Conservation (phyloP, 2,888 invertebrate genomes). For the Myathropa florea region DNA sequence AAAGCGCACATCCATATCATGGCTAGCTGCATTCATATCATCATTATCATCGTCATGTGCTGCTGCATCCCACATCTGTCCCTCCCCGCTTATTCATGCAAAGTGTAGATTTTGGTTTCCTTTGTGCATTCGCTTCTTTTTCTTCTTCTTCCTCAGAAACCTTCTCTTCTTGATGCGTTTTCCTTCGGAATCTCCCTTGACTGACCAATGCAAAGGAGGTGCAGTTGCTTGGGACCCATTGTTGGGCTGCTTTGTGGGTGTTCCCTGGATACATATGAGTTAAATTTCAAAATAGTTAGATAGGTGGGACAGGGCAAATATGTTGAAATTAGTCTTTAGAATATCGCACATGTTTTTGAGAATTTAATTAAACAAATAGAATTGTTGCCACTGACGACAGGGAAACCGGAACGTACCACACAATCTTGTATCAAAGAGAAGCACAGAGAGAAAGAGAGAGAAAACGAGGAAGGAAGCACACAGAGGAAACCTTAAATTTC, state of each 20-base stretch:
- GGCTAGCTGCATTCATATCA: conserved; percentile 42
- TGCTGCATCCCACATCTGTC: not conserved
- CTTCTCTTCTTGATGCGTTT: conserved; percentile 36
- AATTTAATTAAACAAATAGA: conserved; percentile 68
- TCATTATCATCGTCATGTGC: conserved; percentile 33
- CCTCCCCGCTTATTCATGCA: conserved; percentile 11
- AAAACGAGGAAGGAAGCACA: not conserved
- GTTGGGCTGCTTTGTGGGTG: conserved; percentile 46
- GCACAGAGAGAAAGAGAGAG: not conserved
- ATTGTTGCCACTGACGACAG: not conserved
- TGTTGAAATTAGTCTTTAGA: conserved; percentile 29
- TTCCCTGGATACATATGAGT: conserved; percentile 50
- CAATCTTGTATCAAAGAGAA: not conserved
- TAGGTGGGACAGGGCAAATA: conserved; percentile 40
- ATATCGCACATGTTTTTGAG: conserved; percentile 34
- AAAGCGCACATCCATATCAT: not conserved
- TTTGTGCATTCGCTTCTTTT: conserved; percentile 30
- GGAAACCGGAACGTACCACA: not conserved
- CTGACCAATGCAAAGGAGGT: conserved; percentile 9
- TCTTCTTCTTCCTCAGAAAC: not conserved
- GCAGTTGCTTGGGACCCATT: conserved; percentile 11
- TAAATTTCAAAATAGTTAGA: conserved; percentile 31
- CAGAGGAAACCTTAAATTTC: not conserved
- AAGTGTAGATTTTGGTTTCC: conserved; percentile 49
- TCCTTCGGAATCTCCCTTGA: conserved; percentile 28